Evolutionary conservation across 2,113 vertebrate species (phyloP), one percentile per base, ranked within the genome.

Genomic region (Mystacornis crossleyi): DNA sequence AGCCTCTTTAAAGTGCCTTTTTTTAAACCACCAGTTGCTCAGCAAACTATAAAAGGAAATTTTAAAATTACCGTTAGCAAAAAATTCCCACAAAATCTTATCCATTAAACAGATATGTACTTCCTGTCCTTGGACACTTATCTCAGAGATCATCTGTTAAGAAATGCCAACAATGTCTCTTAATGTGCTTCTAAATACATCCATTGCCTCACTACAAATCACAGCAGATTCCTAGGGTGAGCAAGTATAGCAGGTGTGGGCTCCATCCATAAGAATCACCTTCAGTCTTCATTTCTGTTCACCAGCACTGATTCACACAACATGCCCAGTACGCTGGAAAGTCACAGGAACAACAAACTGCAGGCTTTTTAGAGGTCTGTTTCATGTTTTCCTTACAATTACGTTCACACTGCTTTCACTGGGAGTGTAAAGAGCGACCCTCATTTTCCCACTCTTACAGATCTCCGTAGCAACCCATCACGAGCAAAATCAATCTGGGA

Each of bases 71-170:
- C 1, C 10, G 25, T 19, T 40, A 70, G 36, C 19, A 81, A 81
- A 93, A 81, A 69, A 40, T 18, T 95, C 55, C 42, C 69, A 81
- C 42, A 9, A 91, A 86, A 81, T 29, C 7, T 36, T 40, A 36
- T 20, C 42, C 54, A n/a, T 71, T 67, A 78, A 74, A 50, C 24
- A 86, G 69, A 64, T 42, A 86, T 18, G 5, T n/a, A 74, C 80
- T 87, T 87, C 81, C 83, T 85, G 53, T 87, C 50, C n/a, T 77
- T 48, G 31, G 78, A 91, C 72, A 61, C 8, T 78, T 74, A 78
- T 19, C 51, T 54, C n/a, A 71, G 4, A 71, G 43, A 61, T 71
- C 55, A 71, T 71, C 64, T 55, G n/a, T 71, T 67, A 72, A 75
- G 28, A 92, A 83, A 92, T n/a, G 26, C 38, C 83, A 45, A 48